Base-by-base conservation (phyloP, 2,113 vertebrate species). In the Thunnus thynnus region DNA sequence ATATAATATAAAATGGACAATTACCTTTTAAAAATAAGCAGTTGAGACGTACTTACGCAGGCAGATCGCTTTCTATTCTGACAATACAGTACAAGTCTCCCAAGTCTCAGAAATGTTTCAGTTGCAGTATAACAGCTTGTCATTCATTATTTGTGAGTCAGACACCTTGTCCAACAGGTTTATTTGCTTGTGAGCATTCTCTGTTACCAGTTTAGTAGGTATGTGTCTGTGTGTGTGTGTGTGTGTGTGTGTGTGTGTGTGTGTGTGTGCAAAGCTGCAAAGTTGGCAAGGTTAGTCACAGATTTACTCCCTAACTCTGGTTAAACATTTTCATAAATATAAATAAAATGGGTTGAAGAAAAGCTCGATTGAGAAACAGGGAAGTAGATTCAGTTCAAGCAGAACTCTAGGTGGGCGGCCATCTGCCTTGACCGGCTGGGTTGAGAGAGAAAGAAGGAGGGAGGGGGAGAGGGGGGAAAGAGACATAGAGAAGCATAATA, bases 151-250 rank as follows among this genome's bases (percentile, higher is more conserved):
- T 46, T 48, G 22, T 17, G 4, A n/a, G 62, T 22, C 16, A 60
- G 17, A 47, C 46, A 91, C 80, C 51, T 85, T 22, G 85, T 57
- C 69, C 17, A 76, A 86, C 93, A 82, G 88, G 93, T 91, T 92
- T 82, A 1, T 11, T 20, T 63, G 6, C 27, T 48, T 1, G 2
- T 17, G 1, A 51, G 13, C 32, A 5, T 17, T 13, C 9, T 16
- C 0, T 60, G 4, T 1, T 5, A 27, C 7, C 7, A 47, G 54
- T 55, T 55, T 2, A 18, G 54, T 55, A 7, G 5, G 32, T 36
- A 7, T 36, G 32, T 36, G 32, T 36, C 5, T 36, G 32, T 36
- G 32, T 32, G 32, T 32, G 32, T 32, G 32, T 7, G 32, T 36
- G 32, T 36, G 32, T 5, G 32, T 36, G 32, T 36, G 32, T 36